Base-by-base conservation (phyloP, 2,113 vertebrate genomes). In the Progne subis region DNA sequence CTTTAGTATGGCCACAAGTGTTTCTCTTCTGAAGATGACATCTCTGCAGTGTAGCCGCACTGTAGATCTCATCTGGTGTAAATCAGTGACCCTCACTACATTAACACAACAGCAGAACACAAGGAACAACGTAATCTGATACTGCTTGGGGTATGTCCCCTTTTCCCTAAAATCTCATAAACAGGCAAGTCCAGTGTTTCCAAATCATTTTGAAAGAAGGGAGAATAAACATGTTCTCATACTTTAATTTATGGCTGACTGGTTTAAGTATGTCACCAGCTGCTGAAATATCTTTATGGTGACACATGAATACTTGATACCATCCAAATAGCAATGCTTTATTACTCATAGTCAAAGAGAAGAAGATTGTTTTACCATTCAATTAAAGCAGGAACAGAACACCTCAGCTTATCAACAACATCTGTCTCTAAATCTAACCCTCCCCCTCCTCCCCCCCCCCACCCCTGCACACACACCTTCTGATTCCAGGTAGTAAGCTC, bases 281-380 rank as follows among this genome's bases (percentile, higher is more conserved):
- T 94, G 82, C 82, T 88, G 34, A 82, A 85, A 95, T 86, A 68
- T 93, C 59, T 83, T 83, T 46, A 64, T 52, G 53, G n/a, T 82
- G 67, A 82, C 70, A 81, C 76, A 81, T 7, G 44, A 76, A 44
- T 67, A 67, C 52, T 37, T 77, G 60, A 74, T 56, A 56, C 31
- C 32, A 44, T 52, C 75, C n/a, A 81, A 91, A 86, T 3, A 78
- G 19, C 12, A 83, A 59, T 52, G 56, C 25, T 71, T 60, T 92
- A 52, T 93, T 86, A 79, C 37, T 70, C 68, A 55, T 23, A 2
- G 5, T 44, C 65, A 69, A 75, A 82, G 46, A 87, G 32, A 57
- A 67, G 26, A 17, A 78, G 39, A 74, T 39, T 68, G 32, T 82
- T 82, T 92, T 50, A 61, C 89, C 21, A 21, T 63, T 78, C 41